A percentile compares a stretch with the other conserved stretches of the same genome.
Conservation (phyloP, 2,888 invertebrate genomes). For the Drosophila basisetae region DNA sequence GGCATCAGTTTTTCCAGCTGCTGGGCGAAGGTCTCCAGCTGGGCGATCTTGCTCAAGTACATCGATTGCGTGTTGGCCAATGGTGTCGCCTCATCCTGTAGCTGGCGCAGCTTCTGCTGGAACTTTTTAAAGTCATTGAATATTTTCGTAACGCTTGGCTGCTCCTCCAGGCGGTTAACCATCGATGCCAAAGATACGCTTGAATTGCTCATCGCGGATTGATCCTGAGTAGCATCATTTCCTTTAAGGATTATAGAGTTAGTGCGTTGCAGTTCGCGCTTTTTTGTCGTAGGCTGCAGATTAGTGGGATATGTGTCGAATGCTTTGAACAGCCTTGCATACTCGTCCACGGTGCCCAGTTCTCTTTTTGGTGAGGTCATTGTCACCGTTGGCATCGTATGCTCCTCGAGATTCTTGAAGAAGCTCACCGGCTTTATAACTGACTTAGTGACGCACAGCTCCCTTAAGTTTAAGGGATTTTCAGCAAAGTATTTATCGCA, state of each 20-base stretch:
- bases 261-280: slow-evolving; percentile 67
- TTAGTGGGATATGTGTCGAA: slow-evolving; percentile 81
- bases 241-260: slow-evolving; percentile 60
- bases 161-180: slow-evolving; percentile 49
- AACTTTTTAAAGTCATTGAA: slow-evolving; percentile 76
- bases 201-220: slow-evolving; percentile 7
- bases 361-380: slow-evolving; percentile 54
- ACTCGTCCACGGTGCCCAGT: slow-evolving; percentile 63
- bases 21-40: slow-evolving; percentile 73
- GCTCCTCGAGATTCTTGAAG: slow-evolving; percentile 65
- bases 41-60: slow-evolving; percentile 63
- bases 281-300: slow-evolving; percentile 69
- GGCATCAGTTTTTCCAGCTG: slow-evolving; percentile 78
- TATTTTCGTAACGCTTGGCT: slow-evolving; percentile 59
- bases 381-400: slow-evolving; percentile 55
- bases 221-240: slow-evolving; percentile 42
- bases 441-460: slow-evolving; percentile 67
- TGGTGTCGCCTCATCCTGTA: slow-evolving; percentile 52
- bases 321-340: slow-evolving; percentile 73
- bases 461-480: slow-evolving; percentile 60
- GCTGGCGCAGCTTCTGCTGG: slow-evolving; percentile 63
- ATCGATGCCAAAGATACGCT: slow-evolving; percentile 38
- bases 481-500: slow-evolving; percentile 45
- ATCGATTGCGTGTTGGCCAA: slow-evolving; percentile 47
- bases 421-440: slow-evolving; percentile 69